phyloP scores from a whole-genome alignment of 2,888 invertebrate species.

The Limnephilus rhombicus region DNA sequence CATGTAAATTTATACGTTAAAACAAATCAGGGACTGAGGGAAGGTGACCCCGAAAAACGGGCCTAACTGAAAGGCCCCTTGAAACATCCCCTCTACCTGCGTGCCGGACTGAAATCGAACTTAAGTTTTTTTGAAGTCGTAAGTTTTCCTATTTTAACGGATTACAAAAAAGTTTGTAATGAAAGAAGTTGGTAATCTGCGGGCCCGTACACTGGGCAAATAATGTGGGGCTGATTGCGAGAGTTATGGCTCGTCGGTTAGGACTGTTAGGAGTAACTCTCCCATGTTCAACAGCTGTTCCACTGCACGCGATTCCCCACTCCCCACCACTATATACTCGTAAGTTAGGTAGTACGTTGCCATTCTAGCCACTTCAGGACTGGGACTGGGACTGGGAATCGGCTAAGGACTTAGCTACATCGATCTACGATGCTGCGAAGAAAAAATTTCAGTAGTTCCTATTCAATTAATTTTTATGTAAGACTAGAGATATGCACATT shows the following conservation, averaged over 20 bases:
- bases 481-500: too few species aligned
- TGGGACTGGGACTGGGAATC: neutral
- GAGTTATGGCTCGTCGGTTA: constrained; percentile 30
- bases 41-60: neutral
- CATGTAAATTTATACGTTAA: constrained; percentile 31
- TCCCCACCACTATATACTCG: neutral
- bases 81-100: constrained; percentile 24
- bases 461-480: neutral
- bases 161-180: constrained; percentile 47
- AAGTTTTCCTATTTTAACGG: constrained; percentile 44
- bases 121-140: constrained; percentile 32
- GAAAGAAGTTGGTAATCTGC: constrained; percentile 47
- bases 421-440: neutral
- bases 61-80: neutral
- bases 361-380: neutral
- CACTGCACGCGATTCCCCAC: neutral
- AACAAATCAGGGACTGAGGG: neutral
- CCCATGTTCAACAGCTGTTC: constrained; percentile 15
- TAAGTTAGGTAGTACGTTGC: neutral
- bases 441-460: neutral
- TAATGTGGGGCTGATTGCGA: constrained; percentile 39
- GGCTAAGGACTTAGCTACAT: neutral
- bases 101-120: constrained; percentile 30
- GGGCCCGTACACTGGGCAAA: constrained; percentile 18
- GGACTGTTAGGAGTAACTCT: neutral